These are phyloP conservation scores for Augochlorella aurata DNA, from an alignment of 2,888 invertebrate species.

Conservation along the genomic window DNA sequence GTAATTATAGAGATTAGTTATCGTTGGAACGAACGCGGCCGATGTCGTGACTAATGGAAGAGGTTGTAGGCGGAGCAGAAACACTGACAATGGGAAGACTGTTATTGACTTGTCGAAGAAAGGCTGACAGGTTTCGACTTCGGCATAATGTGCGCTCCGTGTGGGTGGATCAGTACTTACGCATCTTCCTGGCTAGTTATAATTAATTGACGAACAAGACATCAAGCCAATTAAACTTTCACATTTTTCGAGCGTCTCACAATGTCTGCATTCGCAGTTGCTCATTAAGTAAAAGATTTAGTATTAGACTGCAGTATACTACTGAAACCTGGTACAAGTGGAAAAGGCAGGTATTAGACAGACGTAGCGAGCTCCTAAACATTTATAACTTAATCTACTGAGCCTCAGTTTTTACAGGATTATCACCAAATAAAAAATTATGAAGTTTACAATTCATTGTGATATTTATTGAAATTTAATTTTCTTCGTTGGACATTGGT, in stretches of 20 bases:
- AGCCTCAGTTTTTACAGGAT: no score
- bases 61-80: conserved; percentile 24
- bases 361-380: no score
- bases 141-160: not conserved
- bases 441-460: no score
- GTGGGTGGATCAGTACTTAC: conserved; percentile 6
- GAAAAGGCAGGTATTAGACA: not conserved
- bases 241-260: not conserved
- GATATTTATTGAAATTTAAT: no score
- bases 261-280: not conserved
- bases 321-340: not conserved
- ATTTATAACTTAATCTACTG: no score
- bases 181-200: not conserved
- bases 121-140: conserved; percentile 10
- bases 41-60: conserved; percentile 11
- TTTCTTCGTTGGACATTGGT: no score
- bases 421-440: no score
- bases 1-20: conserved; percentile 25
- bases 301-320: not conserved
- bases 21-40: conserved; percentile 1
- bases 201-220: not conserved
- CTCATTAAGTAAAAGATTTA: not conserved
- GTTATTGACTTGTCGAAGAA: conserved; percentile 23
- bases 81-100: conserved; percentile 20
- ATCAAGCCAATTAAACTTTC: not conserved